Evolutionary conservation across 2,888 invertebrate species (phyloP).

Genomic region (Sinohyriopsis cumingii): DNA sequence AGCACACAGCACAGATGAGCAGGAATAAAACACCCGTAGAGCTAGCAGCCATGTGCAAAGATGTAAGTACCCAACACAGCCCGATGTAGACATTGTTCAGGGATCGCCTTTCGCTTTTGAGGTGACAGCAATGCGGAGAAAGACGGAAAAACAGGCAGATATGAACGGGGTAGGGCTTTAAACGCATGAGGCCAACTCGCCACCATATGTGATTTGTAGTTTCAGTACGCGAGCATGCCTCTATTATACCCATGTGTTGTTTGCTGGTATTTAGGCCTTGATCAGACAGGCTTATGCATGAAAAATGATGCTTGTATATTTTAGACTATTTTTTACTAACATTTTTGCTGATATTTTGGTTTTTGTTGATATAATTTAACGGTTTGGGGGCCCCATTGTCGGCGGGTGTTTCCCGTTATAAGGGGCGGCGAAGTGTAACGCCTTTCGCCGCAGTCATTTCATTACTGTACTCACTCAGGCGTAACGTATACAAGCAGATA

Average conservation of each 20-base stretch:
- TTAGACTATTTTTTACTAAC: slow-evolving; percentile 3
- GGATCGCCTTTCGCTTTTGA: slow-evolving; percentile 5
- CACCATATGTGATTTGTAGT: slow-evolving; percentile 5
- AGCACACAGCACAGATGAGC: slow-evolving; percentile 29
- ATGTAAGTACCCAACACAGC: slow-evolving; percentile 34
- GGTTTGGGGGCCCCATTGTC: slow-evolving; percentile 1
- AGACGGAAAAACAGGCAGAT: slow-evolving; percentile 8
- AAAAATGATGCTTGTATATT: not conserved
- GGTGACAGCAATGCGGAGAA: slow-evolving; percentile 3
- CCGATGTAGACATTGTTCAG: slow-evolving; percentile 5
- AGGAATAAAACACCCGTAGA: slow-evolving; percentile 45
- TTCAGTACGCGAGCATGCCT: slow-evolving; percentile 1
- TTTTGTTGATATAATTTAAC: not conserved
- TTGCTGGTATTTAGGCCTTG: too few species aligned
- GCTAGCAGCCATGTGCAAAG: slow-evolving; percentile 44
- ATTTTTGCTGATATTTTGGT: slow-evolving; percentile 4
- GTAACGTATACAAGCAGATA: slow-evolving; percentile 24
- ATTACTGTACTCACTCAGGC: slow-evolving; percentile 38
- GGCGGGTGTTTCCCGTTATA: slow-evolving; percentile 19
- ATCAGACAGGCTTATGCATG: too few species aligned
- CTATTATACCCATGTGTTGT: too few species aligned
- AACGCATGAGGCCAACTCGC: slow-evolving; percentile 7
- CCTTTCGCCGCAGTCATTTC: slow-evolving; percentile 34
- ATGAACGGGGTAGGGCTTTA: slow-evolving; percentile 15
- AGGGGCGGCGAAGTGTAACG: slow-evolving; percentile 25